Evolutionary conservation across 2,113 vertebrate genomes (phyloP).

Genomic region (Edolisoma coerulescens): DNA sequence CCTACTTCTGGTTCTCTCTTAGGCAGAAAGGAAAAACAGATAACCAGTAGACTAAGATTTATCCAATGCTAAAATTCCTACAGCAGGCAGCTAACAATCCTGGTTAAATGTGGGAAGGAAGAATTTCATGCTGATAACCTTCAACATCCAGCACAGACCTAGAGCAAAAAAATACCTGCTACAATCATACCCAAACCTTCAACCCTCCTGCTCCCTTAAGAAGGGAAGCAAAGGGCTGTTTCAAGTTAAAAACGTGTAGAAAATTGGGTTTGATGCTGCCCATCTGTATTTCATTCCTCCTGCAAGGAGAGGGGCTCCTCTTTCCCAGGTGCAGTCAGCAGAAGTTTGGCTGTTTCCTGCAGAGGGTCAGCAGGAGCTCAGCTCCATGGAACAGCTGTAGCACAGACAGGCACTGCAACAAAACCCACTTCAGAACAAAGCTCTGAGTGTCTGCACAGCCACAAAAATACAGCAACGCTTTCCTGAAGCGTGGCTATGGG

Average conservation of each 20-base stretch:
- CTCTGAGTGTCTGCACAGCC: not conserved
- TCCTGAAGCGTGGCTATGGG: not conserved
- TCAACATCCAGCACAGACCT: not conserved
- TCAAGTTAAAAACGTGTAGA: not conserved
- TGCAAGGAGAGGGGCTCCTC: not conserved
- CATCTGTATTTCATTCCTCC: not conserved
- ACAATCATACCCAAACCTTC: not conserved
- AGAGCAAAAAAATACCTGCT: not conserved
- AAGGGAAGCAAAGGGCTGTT: not conserved
- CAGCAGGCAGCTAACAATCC: accelerated
- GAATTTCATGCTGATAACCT: not conserved
- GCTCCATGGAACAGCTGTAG: not conserved
- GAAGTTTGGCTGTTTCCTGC: not conserved
- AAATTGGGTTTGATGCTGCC: not conserved
- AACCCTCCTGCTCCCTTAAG: not conserved
- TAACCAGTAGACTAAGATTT: not conserved
- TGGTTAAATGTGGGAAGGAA: not conserved
- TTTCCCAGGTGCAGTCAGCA: not conserved
- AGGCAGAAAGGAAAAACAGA: not conserved
- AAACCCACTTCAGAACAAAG: not conserved
- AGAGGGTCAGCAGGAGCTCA: not conserved
- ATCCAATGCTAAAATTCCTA: not conserved
- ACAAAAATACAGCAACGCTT: not conserved
- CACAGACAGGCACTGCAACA: not conserved
- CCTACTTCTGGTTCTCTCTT: not conserved